phyloP scores from a whole-genome alignment of 2,113 vertebrate genomes.

The Herpetotheres cachinnans region DNA sequence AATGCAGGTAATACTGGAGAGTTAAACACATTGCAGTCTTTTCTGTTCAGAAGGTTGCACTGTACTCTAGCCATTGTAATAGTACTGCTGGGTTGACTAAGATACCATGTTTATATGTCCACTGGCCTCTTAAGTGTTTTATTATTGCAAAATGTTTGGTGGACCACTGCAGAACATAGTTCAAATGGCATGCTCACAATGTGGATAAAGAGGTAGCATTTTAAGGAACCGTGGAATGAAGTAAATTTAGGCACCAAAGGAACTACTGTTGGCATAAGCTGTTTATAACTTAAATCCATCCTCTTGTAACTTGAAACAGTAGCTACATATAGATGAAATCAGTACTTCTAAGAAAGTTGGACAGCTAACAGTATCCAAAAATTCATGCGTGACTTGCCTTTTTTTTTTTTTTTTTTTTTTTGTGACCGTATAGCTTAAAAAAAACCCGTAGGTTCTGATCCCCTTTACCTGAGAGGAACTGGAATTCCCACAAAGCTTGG shows the following conservation, averaged over 20 bases:
- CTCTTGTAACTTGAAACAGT: background rate
- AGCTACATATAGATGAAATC: background rate
- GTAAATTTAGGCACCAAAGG: background rate
- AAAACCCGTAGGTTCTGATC: background rate
- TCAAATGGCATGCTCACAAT: background rate
- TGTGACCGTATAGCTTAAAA: background rate
- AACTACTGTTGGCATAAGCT: background rate
- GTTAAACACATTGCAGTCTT: background rate
- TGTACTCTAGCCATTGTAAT: background rate
- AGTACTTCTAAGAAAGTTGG: background rate
- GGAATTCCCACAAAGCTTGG: background rate
- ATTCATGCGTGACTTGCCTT: accelerated
- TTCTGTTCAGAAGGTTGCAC: background rate
- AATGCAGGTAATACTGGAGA: background rate
- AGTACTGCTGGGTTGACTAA: background rate
- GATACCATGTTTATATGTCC: background rate
- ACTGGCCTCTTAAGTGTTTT: background rate
- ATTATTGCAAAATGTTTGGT: background rate
- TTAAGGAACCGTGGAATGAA: background rate
- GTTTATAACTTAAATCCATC: background rate
- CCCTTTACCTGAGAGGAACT: background rate
- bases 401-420: background rate
- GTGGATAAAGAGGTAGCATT: background rate
- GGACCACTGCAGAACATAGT: background rate
- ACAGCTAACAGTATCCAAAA: background rate